Evolutionary conservation across 2,888 invertebrate species (phyloP).

Genomic region (Deilephila elpenor): DNA sequence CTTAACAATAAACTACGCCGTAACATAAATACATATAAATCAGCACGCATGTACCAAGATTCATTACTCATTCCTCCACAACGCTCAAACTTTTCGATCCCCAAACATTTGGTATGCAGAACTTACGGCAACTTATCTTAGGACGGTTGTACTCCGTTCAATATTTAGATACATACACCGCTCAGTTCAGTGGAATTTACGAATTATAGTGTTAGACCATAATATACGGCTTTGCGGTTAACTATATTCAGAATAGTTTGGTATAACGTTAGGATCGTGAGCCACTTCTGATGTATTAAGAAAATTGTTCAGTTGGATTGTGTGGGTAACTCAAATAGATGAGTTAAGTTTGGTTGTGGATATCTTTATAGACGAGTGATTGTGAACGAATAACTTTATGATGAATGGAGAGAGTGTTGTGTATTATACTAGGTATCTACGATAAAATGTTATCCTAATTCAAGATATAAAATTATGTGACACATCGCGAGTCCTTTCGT

Average conservation of each 20-base stretch:
- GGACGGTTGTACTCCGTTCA: slow-evolving; percentile 42
- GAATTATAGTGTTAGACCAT: not conserved
- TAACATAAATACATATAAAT: not conserved
- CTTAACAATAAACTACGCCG: slow-evolving; percentile 7
- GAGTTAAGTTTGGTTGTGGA: not conserved
- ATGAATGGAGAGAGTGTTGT: too few relatives aligned
- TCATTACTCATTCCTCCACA: slow-evolving; percentile 55
- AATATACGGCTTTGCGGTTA: not conserved
- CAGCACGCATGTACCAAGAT: slow-evolving; percentile 41
- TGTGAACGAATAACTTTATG: too few relatives aligned
- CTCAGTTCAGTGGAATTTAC: not conserved
- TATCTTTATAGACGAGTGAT: too few relatives aligned
- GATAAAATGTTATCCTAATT: too few relatives aligned
- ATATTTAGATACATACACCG: slow-evolving; percentile 5
- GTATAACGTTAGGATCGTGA: not conserved
- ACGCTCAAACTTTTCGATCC: slow-evolving; percentile 61
- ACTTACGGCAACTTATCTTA: slow-evolving; percentile 62
- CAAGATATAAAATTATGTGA: too few relatives aligned
- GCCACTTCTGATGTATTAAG: not conserved
- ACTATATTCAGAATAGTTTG: not conserved
- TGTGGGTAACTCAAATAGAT: not conserved
- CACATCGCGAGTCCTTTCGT: too few relatives aligned
- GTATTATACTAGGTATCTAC: too few relatives aligned
- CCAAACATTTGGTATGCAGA: slow-evolving; percentile 64
- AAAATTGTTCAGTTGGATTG: not conserved